Evolutionary conservation across 2,797 vertebrate species (phyloP).

Genomic region (Propithecus deckenii): DNA sequence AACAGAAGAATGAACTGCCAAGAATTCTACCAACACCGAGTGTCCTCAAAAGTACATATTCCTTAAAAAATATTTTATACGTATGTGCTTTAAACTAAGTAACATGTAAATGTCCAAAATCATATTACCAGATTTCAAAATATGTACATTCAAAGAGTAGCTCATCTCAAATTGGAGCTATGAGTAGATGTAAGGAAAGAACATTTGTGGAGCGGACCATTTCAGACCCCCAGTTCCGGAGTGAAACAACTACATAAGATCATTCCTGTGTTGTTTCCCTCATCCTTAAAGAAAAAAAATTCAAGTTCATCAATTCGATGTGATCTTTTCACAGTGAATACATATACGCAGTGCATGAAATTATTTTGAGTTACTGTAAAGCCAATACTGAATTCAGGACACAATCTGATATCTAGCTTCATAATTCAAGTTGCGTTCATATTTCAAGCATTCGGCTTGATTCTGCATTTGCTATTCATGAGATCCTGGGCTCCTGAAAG

Average conservation of each 20-base stretch:
- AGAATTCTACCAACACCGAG: not conserved
- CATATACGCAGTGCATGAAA: not conserved
- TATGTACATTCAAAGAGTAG: not conserved
- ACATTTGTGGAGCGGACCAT: not conserved
- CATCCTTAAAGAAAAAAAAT: not conserved
- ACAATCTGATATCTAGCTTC: not conserved
- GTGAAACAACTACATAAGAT: not conserved
- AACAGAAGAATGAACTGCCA: not conserved
- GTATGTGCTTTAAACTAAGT: not conserved
- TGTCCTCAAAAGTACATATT: not conserved
- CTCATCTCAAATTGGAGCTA: not conserved
- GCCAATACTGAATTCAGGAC: not conserved
- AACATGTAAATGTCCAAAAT: not conserved
- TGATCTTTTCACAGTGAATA: slow-evolving; percentile 1
- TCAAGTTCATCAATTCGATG: not conserved
- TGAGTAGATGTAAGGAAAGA: not conserved
- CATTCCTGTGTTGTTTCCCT: not conserved
- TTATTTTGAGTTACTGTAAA: slow-evolving; percentile 41
- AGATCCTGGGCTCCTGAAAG: not conserved
- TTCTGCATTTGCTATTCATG: slow-evolving; percentile 31
- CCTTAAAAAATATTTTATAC: not conserved
- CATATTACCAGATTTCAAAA: not conserved
- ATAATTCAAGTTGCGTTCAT: slow-evolving; percentile 4
- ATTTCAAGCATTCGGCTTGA: not conserved
- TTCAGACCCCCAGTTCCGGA: not conserved